These are phyloP conservation scores for Pionites leucogaster DNA, from an alignment of 2,113 vertebrate genomes.

Conservation along the genomic window DNA sequence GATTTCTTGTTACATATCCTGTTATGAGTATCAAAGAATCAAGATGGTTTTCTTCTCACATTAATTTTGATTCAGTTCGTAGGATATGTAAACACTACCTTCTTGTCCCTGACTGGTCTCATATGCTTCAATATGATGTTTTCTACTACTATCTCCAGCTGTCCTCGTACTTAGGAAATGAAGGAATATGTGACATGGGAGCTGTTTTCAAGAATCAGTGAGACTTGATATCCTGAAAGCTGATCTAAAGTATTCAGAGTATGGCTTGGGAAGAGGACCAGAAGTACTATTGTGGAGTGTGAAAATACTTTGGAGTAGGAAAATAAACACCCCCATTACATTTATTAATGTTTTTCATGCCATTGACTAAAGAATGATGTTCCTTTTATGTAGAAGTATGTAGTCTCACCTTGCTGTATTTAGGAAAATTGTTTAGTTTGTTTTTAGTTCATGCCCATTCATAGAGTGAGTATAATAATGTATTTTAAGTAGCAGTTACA, in stretches of 20 bases:
- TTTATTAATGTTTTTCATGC: background rate
- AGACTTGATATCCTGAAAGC: background rate
- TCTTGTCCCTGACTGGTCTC: background rate
- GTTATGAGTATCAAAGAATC: background rate
- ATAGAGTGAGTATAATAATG: background rate
- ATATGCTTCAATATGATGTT: background rate
- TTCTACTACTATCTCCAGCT: background rate
- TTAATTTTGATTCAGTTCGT: background rate
- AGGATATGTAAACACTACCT: background rate
- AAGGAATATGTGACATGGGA: background rate
- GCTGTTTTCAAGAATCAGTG: background rate
- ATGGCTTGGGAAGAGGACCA: background rate
- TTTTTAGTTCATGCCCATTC: background rate
- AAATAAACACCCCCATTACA: background rate
- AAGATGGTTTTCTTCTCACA: background rate
- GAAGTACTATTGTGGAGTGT: background rate
- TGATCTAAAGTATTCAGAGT: background rate
- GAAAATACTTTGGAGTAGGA: background rate
- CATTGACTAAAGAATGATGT: background rate
- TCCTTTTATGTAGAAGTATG: background rate
- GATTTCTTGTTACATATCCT: background rate
- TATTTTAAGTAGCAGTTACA: background rate
- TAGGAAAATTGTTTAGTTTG: background rate
- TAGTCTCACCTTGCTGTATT: background rate
- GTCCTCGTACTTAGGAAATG: background rate